Conservation (phyloP, 2,888 invertebrate species). For the Eumacrocentrus americanus region DNA sequence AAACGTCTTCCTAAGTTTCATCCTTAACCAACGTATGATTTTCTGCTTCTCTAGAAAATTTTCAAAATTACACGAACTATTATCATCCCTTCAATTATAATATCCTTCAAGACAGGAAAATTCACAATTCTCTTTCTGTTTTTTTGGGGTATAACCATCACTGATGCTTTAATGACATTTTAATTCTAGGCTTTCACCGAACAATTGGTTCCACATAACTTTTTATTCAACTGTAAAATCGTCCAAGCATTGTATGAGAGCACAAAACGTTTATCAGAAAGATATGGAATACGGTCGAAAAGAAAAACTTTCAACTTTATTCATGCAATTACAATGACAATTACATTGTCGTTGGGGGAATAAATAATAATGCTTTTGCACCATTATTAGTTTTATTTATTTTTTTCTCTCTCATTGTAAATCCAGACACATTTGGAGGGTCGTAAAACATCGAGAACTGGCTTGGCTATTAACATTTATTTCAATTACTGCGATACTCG, state of each 20-base stretch:
- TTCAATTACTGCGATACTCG: conserved; percentile 36
- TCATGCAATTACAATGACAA: too few species aligned
- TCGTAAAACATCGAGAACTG: too few species aligned
- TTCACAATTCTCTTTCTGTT: neutral
- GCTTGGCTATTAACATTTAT: conserved; percentile 33
- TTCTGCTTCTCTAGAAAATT: conserved; percentile 9
- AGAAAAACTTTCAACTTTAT: too few species aligned
- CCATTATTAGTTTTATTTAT: too few species aligned
- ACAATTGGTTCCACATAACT: neutral
- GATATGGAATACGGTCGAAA: too few species aligned
- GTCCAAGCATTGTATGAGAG: too few species aligned
- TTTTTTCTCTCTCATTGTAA: too few species aligned
- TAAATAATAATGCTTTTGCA: too few species aligned
- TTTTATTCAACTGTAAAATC: neutral
- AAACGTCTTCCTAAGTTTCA: conserved; percentile 26
- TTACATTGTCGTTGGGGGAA: too few species aligned
- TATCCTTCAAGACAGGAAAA: too few species aligned
- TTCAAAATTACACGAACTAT: conserved; percentile 5
- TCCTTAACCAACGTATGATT: neutral
- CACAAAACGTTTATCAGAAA: too few species aligned
- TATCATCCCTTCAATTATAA: neutral
- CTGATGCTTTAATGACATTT: neutral
- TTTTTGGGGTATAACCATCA: neutral
- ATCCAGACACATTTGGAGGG: too few species aligned
- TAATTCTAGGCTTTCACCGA: neutral